These are phyloP conservation scores for Hemichromis elongatus DNA, from an alignment of 2,113 vertebrate genomes.

Conservation along the genomic window DNA sequence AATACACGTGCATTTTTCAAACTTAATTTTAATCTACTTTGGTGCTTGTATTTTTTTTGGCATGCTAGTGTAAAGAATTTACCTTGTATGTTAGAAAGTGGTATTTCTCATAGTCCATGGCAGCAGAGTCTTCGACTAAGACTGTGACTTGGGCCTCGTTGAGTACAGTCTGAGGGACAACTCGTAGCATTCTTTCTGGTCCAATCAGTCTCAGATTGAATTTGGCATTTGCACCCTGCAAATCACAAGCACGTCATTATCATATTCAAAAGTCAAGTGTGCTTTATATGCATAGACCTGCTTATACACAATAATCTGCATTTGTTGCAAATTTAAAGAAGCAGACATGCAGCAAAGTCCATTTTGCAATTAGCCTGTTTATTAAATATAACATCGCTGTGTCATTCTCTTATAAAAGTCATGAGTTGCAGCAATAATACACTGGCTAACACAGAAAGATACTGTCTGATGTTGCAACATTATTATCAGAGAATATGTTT, in stretches of 20 bases:
- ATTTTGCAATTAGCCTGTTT: not conserved
- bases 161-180: constrained; percentile 91
- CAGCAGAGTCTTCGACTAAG: constrained; percentile 89
- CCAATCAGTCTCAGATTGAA: constrained; percentile 90
- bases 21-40: not conserved
- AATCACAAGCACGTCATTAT: not conserved
- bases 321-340: not conserved
- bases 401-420: not conserved
- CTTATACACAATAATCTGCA: constrained; percentile 28
- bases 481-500: constrained; percentile 29
- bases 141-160: constrained; percentile 96
- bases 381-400: constrained; percentile 40
- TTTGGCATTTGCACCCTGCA: constrained; percentile 93
- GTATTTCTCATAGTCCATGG: constrained; percentile 91
- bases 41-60: not conserved
- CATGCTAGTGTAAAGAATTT: not conserved
- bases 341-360: constrained; percentile 4
- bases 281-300: not conserved
- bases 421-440: not conserved
- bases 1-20: not conserved
- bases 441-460: not conserved
- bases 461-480: constrained; percentile 17
- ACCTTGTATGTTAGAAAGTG: constrained; percentile 90
- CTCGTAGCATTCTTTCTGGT: constrained; percentile 82
- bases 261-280: not conserved